Percentiles rank a stretch among this genome's conserved stretches.
These are phyloP conservation scores for Caenorhabditis tropicalis DNA, from an alignment of 1,140 invertebrate species.

Conservation along the genomic window DNA sequence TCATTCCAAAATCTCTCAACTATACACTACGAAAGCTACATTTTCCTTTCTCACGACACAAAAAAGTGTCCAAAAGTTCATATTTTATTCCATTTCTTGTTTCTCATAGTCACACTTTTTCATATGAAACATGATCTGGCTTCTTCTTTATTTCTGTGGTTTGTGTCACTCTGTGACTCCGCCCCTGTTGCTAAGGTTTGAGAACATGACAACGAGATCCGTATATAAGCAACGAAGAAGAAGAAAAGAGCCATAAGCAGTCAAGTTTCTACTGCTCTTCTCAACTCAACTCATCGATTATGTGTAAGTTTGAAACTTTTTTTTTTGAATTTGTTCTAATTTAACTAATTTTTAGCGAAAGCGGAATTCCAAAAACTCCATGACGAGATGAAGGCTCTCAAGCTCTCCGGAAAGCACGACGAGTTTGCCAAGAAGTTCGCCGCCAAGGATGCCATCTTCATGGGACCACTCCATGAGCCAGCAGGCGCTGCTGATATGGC, in stretches of 20 bases:
- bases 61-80: conserved; percentile 15
- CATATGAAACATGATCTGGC: conserved; percentile 6
- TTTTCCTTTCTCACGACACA: not conserved
- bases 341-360: not conserved
- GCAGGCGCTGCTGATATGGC: not conserved
- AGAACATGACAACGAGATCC: not conserved
- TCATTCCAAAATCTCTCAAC: not conserved
- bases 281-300: not conserved
- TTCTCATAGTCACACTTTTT: conserved; percentile 33
- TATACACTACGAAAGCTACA: conserved; percentile 25
- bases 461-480: conserved; percentile 29
- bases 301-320: not conserved
- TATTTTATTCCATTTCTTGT: not conserved
- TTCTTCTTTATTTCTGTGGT: not conserved
- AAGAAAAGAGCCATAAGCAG: not conserved
- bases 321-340: not conserved
- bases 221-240: not conserved
- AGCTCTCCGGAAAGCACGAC: conserved; percentile 5
- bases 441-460: conserved; percentile 23
- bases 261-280: not conserved
- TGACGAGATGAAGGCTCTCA: conserved; percentile 13
- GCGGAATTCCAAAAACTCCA: conserved; percentile 22
- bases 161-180: not conserved
- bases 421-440: conserved; percentile 33
- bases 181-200: not conserved